A percentile compares a stretch with the other conserved stretches of the same genome.
phyloP scores from a whole-genome alignment of 2,888 invertebrate genomes.

The Nomada hirtipes region DNA sequence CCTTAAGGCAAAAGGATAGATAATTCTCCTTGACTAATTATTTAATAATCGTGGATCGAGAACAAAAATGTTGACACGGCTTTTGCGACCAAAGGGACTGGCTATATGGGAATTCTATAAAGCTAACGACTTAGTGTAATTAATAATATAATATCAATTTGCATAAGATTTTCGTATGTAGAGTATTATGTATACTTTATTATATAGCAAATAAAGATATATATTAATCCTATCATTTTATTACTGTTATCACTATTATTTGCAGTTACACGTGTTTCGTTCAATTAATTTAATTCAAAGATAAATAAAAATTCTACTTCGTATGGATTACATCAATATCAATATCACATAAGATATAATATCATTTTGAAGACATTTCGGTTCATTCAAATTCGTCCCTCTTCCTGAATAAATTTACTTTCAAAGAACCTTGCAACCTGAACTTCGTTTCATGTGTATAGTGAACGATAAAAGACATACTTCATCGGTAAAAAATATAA shows the following conservation, averaged over 20 bases:
- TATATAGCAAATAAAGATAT: conserved; percentile 48
- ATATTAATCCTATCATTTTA: background rate
- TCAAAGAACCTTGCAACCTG: too few species aligned
- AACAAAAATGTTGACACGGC: conserved; percentile 19
- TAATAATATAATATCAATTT: conserved; percentile 68
- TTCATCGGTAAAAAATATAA: too few species aligned
- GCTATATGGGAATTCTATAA: conserved; percentile 14
- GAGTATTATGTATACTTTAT: conserved; percentile 39
- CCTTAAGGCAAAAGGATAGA: conserved; percentile 80
- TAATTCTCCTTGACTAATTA: conserved; percentile 14
- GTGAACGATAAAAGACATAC: too few species aligned
- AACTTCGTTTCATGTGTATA: too few species aligned
- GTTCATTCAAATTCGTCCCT: too few species aligned
- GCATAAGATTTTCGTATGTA: conserved; percentile 35
- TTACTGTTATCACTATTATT: background rate
- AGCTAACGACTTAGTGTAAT: conserved; percentile 28
- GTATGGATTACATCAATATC: too few species aligned
- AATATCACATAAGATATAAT: too few species aligned
- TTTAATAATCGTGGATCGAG: background rate
- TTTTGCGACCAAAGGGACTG: conserved; percentile 1
- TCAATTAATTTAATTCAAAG: too few species aligned
- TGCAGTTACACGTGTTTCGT: background rate
- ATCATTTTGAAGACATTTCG: too few species aligned
- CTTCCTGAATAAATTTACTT: too few species aligned
- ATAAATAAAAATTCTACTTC: too few species aligned